Evolutionary conservation across 2,113 vertebrate species (phyloP), one percentile per base, ranked within the genome.

Genomic region (Megalops atlanticus): DNA sequence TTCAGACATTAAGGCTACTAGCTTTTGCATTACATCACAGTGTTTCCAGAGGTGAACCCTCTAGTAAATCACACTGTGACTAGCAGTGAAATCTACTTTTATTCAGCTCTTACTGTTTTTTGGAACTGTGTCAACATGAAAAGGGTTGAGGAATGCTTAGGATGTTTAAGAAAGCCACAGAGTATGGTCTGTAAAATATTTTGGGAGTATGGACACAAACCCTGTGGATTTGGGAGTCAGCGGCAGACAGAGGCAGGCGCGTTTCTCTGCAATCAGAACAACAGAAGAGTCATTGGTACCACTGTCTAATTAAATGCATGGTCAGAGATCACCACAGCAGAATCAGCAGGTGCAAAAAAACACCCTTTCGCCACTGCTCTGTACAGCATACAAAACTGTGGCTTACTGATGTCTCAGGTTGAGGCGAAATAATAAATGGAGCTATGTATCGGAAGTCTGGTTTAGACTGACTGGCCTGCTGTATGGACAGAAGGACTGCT

Each of bases 201-300:
- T 80, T 81, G 77, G 88, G 31, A 68, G 71, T 54, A 31, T 40
- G 40, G 68, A 84, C 76, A 91, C 93, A 87, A 84, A 95, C 94
- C 92, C 91, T 82, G 91, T 86, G 85, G 92, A 85, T 87, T 92
- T 94, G 78, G 90, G 79, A 81, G 90, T 88, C 84, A 95, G 92
- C 27, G 94, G 92, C 89, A 95, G 91, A 85, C 93, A 92, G 75
- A 95, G 93, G 88, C 91, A 92, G 87, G 89, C 87, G 70, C 91
- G 90, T 80, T 94, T 94, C 78, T 93, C 94, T 95, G 91, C 54
- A 91, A 91, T 54, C 73, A 88, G 74, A 92, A 82, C n/a, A 84
- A 74, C 41, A 83, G 0, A 79, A 80, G 83, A 84, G 43, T 2
- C 38, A 21, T 52, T 86, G 76, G 81, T 7, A 82, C 70, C 38